Evolutionary conservation across 1,140 invertebrate species (phyloP).

Genomic region (Augochlora pura): DNA sequence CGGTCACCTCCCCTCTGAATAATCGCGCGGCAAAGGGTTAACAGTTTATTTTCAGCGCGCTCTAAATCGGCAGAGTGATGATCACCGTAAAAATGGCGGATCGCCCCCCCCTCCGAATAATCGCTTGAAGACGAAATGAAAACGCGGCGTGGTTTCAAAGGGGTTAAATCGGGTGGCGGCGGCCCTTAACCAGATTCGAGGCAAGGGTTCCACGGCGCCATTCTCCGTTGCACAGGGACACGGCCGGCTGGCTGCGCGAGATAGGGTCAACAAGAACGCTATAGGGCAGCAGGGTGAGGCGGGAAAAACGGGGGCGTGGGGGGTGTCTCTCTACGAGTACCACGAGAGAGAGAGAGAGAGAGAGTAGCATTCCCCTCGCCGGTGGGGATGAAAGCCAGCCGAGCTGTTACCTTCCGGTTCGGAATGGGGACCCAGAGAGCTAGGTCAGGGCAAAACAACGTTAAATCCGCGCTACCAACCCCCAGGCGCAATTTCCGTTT

Average conservation of each 20-base stretch:
- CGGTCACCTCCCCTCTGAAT: no score
- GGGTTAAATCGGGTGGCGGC: background rate
- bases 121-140: no score
- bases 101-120: no score
- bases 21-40: no score
- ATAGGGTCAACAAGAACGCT: conserved; percentile 37
- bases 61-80: no score
- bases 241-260: conserved; percentile 29
- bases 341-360: no score
- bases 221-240: conserved; percentile 15
- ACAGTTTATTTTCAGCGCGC: no score
- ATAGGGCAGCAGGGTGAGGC: conserved; percentile 6
- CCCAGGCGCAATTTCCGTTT: conserved; percentile 64
- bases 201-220: background rate
- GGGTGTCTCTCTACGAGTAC: conserved; percentile 22
- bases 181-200: conserved; percentile 2
- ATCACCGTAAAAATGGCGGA: no score
- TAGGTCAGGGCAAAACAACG: conserved; percentile 70
- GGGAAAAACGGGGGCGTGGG: conserved; percentile 22
- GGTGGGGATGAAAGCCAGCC: conserved; percentile 58
- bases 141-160: background rate
- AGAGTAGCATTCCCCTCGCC: conserved; percentile 26
- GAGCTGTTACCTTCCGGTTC: conserved; percentile 64
- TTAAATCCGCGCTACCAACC: conserved; percentile 61
- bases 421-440: conserved; percentile 61